Evolutionary conservation across 2,888 invertebrate genomes (phyloP), one percentile per base, ranked within the genome.

Genomic region (Graphium colonna): DNA sequence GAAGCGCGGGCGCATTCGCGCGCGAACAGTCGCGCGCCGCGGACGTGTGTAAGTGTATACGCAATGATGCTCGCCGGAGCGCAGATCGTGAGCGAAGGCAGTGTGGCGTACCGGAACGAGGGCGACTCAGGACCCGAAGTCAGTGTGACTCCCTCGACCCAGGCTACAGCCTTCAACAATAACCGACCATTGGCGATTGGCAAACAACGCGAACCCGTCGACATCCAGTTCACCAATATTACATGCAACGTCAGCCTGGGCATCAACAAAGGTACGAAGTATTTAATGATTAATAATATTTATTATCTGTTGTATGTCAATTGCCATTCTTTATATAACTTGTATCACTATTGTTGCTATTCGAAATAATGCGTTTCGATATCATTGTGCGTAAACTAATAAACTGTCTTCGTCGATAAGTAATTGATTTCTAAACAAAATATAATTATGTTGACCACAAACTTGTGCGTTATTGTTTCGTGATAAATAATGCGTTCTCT

Each of bases 171-270:
- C 3, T 52, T 60, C 3, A 52, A 51, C 44, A 51, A 38, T 28
- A 38, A 39, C 1, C 50, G 56, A 18, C 17, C 52, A 7, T 61
- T 81, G 1, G 60, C 75, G 31, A 74, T 77, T 61, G 59, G 71
- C 2, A 82, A 86, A 1, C 72, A 64, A 4, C 64, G 69, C 47
- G 90, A 92, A 10, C 91, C 92, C 1, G 91, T 95, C 31, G 94
- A 95, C 69, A 92, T 96, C 58, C 91, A 92, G 61, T 96, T 96
- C 76, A 92, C 93, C 55, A 92, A 95, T 69, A 91, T 96, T 59
- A 92, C 92, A 0, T 95, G 94, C 69, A 93, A 92, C 0, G 95
- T 95, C 13, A 92, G 91, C 33, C 82, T 94, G 55, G 95, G 95
- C 60, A 92, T 93, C 63, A 91, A 92, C 68, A 94, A 93, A 92